Conservation (phyloP, 1,140 invertebrate species). For the Rhyacophila brunnea region DNA sequence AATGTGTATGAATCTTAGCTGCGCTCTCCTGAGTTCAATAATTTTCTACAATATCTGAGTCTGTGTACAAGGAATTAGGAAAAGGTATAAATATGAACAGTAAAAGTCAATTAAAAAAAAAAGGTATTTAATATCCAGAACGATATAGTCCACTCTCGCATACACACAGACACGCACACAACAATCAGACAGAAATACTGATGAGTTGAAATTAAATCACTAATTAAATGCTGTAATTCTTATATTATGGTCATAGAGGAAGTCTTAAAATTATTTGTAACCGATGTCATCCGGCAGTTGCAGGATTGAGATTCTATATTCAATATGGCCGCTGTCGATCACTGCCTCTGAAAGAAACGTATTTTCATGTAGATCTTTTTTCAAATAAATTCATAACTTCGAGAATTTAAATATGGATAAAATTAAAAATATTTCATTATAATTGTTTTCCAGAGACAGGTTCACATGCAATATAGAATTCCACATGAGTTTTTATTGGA, state of each 20-base stretch:
- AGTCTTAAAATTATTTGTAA: no score
- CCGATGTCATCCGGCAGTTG: no score
- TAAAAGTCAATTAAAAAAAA: not conserved
- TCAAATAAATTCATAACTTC: not conserved
- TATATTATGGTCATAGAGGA: no score
- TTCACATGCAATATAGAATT: constrained; percentile 35
- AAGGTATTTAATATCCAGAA: not conserved
- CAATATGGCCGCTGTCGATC: constrained; percentile 53
- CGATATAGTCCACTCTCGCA: not conserved
- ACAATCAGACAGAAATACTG: not conserved
- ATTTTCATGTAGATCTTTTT: constrained; percentile 1
- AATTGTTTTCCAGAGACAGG: constrained; percentile 40
- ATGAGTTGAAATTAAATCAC: no score
- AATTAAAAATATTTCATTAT: not conserved
- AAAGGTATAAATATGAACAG: no score
- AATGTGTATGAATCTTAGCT: no score
- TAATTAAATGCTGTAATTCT: no score
- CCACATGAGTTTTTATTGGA: constrained; percentile 38
- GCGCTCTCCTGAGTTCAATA: no score
- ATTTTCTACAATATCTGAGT: no score
- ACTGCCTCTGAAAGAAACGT: constrained; percentile 50
- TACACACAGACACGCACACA: not conserved
- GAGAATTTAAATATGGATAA: not conserved
- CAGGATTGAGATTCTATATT: not conserved
- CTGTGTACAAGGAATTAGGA: no score